A percentile compares a stretch with the other conserved stretches of the same genome.
phyloP scores from a whole-genome alignment of 2,888 invertebrate genomes.

The Zonitis immaculata region DNA sequence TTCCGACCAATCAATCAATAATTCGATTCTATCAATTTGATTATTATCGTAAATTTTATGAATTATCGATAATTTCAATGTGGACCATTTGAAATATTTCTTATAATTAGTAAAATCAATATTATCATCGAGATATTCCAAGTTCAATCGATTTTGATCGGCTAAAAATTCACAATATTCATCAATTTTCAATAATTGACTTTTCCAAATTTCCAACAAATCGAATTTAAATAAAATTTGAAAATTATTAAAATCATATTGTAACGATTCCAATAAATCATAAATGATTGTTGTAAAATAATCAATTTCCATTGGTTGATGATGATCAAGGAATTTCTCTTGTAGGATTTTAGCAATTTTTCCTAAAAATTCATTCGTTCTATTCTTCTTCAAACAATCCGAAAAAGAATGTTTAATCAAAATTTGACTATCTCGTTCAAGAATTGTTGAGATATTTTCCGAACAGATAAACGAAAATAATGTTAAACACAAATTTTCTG shows the following conservation, averaged over 20 bases:
- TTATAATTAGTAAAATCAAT: neutral
- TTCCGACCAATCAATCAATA: neutral
- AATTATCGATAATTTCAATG: neutral
- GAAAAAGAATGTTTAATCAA: neutral
- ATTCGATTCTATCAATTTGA: neutral
- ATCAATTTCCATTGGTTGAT: neutral
- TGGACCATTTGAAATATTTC: neutral
- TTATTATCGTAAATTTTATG: neutral
- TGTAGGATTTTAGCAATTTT: neutral
- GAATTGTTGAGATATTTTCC: neutral
- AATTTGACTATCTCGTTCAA: neutral
- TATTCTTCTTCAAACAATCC: neutral
- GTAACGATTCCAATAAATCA: neutral
- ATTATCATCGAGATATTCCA: neutral
- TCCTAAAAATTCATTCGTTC: neutral
- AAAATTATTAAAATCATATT: neutral
- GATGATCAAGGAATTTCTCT: neutral
- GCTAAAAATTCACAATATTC: neutral
- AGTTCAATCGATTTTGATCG: neutral
- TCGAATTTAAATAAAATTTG: neutral
- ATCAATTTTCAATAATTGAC: neutral
- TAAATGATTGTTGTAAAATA: neutral
- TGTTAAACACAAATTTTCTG: neutral
- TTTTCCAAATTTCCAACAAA: neutral
- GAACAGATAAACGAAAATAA: neutral